A percentile compares a stretch with the other conserved stretches of the same genome.
Conservation (phyloP, 92 coral and sea anemone species). For the Metridium senile region DNA sequence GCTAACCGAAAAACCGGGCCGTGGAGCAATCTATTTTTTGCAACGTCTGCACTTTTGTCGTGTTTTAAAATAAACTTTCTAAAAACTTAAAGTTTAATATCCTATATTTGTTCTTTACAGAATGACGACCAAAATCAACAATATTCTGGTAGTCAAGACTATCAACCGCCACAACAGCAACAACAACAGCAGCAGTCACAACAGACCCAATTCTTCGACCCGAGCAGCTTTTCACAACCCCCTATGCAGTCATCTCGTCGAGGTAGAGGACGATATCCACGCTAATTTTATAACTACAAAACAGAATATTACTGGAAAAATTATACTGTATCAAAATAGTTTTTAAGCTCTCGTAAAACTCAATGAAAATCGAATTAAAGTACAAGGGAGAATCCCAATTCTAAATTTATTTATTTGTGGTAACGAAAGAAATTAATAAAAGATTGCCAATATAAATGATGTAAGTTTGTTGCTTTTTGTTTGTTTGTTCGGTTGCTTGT, state of each 20-base stretch:
- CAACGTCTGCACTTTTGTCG: not conserved
- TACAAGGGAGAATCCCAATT: not conserved
- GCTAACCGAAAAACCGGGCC: too few relatives aligned
- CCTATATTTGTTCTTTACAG: not conserved
- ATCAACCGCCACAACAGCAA: not conserved
- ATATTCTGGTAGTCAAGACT: not conserved
- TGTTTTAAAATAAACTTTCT: not conserved
- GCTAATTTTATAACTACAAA: not conserved
- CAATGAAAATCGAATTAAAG: not conserved
- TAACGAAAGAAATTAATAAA: not conserved
- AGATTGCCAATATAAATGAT: not conserved
- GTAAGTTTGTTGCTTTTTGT: not conserved
- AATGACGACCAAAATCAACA: not conserved
- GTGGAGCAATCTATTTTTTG: too few relatives aligned
- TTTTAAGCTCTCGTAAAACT: not conserved
- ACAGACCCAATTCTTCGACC: not conserved
- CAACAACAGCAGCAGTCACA: not conserved
- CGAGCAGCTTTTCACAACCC: not conserved
- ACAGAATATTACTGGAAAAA: not conserved
- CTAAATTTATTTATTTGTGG: constrained; percentile 5
- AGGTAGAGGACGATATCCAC: not conserved
- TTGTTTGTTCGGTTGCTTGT: not conserved
- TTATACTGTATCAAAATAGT: not conserved
- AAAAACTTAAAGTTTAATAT: not conserved
- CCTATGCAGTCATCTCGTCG: not conserved